Percentiles rank a stretch among this genome's conserved stretches.
Evolutionary conservation across 2,888 invertebrate species (phyloP).

Genomic region (Pseudococcus jackbeardsleyi): DNA sequence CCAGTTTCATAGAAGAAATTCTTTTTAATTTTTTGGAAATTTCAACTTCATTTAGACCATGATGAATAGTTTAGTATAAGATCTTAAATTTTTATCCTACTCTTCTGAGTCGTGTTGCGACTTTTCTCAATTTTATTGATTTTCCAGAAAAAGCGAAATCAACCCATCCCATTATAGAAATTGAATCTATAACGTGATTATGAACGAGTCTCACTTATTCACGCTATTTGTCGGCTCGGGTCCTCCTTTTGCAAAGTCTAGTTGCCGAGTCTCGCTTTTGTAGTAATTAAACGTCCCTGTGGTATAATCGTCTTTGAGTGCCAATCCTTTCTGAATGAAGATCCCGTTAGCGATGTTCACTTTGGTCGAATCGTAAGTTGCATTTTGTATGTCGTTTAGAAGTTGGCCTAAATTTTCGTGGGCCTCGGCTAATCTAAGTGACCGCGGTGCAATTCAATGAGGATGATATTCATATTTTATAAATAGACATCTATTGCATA

Average conservation of each 20-base stretch:
- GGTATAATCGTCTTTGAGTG: conserved; percentile 65
- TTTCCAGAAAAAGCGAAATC: too few species aligned
- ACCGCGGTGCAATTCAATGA: not conserved
- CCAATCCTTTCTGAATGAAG: conserved; percentile 66
- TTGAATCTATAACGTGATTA: too few species aligned
- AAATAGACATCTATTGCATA: not conserved
- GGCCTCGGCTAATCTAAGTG: not conserved
- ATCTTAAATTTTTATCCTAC: too few species aligned
- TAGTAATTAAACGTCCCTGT: conserved; percentile 63
- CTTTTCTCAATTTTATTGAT: too few species aligned
- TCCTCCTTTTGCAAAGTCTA: not conserved
- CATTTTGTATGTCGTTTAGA: conserved; percentile 62
- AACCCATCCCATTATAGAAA: too few species aligned
- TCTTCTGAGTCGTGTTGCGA: too few species aligned
- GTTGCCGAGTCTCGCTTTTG: not conserved
- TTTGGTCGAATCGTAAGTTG: not conserved
- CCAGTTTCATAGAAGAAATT: too few species aligned
- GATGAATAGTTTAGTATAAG: too few species aligned
- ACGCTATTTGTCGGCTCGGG: not conserved
- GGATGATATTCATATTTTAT: not conserved
- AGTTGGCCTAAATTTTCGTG: conserved; percentile 7
- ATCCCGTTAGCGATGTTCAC: conserved; percentile 67
- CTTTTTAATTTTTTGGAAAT: too few species aligned
- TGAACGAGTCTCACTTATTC: conserved; percentile 34
- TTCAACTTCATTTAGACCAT: too few species aligned